Evolutionary conservation across 92 coral and sea anemone genomes (phyloP).

Genomic region (Diadumene lineata): DNA sequence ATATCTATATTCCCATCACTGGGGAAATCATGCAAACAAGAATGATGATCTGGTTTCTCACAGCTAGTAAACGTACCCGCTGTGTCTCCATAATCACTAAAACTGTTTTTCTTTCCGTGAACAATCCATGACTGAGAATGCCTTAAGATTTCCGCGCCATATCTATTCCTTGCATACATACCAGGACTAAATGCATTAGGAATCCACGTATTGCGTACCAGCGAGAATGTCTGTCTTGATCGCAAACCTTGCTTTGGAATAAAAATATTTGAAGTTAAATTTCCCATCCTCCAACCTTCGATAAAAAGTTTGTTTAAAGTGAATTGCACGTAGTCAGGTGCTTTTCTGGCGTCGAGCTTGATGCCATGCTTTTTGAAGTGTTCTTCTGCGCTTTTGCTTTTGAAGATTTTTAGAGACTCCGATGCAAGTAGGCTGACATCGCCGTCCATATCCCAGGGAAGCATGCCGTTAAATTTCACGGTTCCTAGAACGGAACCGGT

Average conservation of each 20-base stretch:
- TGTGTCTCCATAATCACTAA: constrained; percentile 12
- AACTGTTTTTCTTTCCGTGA: constrained; percentile 14
- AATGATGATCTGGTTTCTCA: constrained; percentile 29
- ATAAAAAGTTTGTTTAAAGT: not conserved
- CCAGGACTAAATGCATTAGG: constrained; percentile 41
- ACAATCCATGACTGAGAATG: constrained; percentile 50
- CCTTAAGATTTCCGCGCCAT: constrained; percentile 45
- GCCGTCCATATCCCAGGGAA: constrained; percentile 57
- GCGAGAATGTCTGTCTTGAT: constrained; percentile 24
- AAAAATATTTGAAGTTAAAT: constrained; percentile 5
- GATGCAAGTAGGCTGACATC: constrained; percentile 22
- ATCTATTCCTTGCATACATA: constrained; percentile 44
- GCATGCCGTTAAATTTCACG: constrained; percentile 44
- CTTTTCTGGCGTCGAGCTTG: constrained; percentile 1
- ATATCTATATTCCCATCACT: constrained; percentile 49
- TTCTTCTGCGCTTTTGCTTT: constrained; percentile 7
- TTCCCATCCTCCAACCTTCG: constrained; percentile 19
- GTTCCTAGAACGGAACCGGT: constrained; percentile 41
- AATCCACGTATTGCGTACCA: constrained; percentile 31
- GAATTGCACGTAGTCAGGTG: not conserved
- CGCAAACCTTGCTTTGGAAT: constrained; percentile 43
- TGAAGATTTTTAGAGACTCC: constrained; percentile 15
- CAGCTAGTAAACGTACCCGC: constrained; percentile 37
- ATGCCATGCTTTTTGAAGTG: constrained; percentile 36
- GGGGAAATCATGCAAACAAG: constrained; percentile 39